phyloP scores from a whole-genome alignment of 2,113 vertebrate species.

The Herpetotheres cachinnans region DNA sequence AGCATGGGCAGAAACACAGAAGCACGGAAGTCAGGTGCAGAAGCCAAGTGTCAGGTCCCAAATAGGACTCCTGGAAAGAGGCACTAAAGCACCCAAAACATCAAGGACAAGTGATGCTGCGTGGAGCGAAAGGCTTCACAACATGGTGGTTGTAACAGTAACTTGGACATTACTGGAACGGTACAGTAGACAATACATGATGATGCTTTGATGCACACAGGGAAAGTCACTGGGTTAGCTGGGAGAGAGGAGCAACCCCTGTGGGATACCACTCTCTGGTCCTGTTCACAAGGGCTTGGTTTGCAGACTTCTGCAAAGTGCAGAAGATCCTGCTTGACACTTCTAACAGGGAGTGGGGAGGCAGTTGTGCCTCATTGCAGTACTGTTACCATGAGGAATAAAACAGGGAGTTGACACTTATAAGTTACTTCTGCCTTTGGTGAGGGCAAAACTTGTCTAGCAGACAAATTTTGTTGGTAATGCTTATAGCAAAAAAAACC shows the following conservation, averaged over 20 bases:
- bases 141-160: rapidly evolving
- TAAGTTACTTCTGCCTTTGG: neutral
- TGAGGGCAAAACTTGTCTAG: neutral
- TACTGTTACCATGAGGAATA: neutral
- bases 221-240: neutral
- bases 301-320: neutral
- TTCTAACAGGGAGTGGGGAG: neutral
- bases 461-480: neutral
- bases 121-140: neutral
- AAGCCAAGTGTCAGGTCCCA: neutral
- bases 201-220: neutral
- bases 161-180: neutral
- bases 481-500: neutral
- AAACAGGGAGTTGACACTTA: neutral
- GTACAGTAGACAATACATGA: neutral
- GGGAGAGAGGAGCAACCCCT: neutral
- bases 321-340: neutral
- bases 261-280: neutral
- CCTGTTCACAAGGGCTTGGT: neutral
- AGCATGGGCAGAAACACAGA: neutral
- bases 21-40: neutral
- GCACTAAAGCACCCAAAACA: neutral
- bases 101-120: neutral
- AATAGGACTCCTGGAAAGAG: neutral
- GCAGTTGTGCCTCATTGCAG: neutral